phyloP scores from a whole-genome alignment of 2,797 vertebrate genomes.

The Squalus acanthias region DNA sequence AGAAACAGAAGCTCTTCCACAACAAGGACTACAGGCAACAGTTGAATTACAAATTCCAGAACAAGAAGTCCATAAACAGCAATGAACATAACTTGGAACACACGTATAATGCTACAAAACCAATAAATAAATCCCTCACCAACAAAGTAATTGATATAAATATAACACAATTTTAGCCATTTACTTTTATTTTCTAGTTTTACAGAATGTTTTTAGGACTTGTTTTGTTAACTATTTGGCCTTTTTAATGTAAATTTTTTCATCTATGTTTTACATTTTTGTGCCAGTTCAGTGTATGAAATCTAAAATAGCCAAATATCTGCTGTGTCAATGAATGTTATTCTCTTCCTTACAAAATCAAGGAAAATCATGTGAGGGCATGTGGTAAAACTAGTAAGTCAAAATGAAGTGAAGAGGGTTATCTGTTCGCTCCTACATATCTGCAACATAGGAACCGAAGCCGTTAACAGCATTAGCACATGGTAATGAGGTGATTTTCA shows the following conservation, averaged over 20 bases:
- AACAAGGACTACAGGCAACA: background rate
- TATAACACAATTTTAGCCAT: background rate
- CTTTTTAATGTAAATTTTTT: background rate
- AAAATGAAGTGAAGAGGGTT: too few relatives aligned
- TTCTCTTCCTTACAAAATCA: background rate
- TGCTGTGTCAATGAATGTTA: background rate
- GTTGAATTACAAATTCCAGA: background rate
- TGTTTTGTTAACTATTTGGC: background rate
- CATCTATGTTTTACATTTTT: background rate
- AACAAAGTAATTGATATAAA: background rate
- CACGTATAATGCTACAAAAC: background rate
- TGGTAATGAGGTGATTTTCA: background rate
- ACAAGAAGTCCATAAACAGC: background rate
- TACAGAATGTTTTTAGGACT: too few relatives aligned
- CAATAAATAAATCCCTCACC: background rate
- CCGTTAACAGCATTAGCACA: background rate
- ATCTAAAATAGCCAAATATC: background rate
- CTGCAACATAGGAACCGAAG: background rate
- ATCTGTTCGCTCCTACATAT: background rate
- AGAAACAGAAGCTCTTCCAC: background rate
- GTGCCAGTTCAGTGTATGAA: too few relatives aligned
- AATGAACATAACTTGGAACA: background rate
- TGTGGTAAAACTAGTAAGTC: background rate
- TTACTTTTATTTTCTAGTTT: background rate
- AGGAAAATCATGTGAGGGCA: background rate